A percentile compares a stretch with the other conserved stretches of the same genome.
Evolutionary conservation across 2,797 vertebrate species (phyloP).

Genomic region (Tolypeutes matacus): DNA sequence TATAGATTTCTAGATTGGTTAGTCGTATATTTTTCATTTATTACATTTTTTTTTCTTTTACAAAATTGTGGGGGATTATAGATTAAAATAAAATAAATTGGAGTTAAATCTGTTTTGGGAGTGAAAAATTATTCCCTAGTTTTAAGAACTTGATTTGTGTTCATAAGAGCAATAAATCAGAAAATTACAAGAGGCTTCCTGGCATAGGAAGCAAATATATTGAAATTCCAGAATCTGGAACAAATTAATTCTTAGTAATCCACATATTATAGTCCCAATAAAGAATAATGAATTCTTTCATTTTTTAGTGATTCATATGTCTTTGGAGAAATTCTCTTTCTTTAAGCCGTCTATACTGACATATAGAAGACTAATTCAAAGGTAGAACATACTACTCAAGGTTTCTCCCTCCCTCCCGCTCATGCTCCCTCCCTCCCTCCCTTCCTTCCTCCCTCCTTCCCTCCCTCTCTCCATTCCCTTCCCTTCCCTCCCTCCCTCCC

Average conservation of each 20-base stretch:
- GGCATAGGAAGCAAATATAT: background rate
- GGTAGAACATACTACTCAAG: background rate
- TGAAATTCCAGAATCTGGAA: conserved; percentile 39
- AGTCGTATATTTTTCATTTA: background rate
- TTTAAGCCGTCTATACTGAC: background rate
- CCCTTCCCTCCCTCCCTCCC: too few species aligned
- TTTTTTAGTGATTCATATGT: conserved; percentile 29
- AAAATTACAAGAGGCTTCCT: conserved; percentile 10
- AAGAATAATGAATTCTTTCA: conserved; percentile 14
- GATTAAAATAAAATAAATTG: conserved; percentile 3
- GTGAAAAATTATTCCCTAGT: background rate
- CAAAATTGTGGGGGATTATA: conserved; percentile 15
- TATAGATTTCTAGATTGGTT: conserved; percentile 19
- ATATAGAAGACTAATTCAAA: background rate
- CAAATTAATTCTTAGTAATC: conserved; percentile 56
- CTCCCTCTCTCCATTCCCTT: too few species aligned
- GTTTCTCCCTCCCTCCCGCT: too few species aligned
- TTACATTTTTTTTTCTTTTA: conserved; percentile 44
- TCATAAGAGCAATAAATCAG: background rate
- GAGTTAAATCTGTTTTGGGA: conserved; percentile 15
- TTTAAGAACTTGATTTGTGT: conserved; percentile 49
- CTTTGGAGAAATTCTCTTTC: conserved; percentile 42
- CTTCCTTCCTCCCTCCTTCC: too few species aligned
- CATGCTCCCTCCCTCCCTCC: too few species aligned
- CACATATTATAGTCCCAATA: background rate